A percentile compares a stretch with the other conserved stretches of the same genome.
Evolutionary conservation across 2,113 vertebrate species (phyloP).

Genomic region (Cranoglanis bouderius): DNA sequence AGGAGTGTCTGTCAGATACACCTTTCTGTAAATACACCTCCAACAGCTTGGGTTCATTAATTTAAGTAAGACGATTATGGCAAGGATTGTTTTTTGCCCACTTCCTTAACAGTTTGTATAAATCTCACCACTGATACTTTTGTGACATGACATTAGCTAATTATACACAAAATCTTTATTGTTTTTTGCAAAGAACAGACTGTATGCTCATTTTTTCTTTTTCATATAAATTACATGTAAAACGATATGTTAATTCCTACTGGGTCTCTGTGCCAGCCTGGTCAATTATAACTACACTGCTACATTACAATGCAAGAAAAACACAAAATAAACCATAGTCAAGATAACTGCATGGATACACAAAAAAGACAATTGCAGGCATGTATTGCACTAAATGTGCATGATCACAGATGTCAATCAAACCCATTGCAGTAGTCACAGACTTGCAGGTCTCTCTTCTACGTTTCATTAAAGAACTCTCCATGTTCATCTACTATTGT

Average conservation of each 20-base stretch:
- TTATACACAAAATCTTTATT: constrained; percentile 14
- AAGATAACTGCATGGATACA: constrained; percentile 48
- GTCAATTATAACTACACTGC: neutral
- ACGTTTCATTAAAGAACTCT: constrained; percentile 41
- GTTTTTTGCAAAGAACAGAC: constrained; percentile 3
- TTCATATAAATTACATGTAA: constrained; percentile 18
- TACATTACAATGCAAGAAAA: constrained; percentile 18
- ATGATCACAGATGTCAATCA: constrained; percentile 48
- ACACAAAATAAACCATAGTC: constrained; percentile 19
- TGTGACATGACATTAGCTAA: constrained; percentile 23
- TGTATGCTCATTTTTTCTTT: constrained; percentile 7
- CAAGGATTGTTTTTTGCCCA: constrained; percentile 32
- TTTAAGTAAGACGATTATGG: constrained; percentile 32
- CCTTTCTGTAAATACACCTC: constrained; percentile 49
- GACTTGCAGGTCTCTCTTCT: constrained; percentile 29
- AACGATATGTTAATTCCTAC: constrained; percentile 15
- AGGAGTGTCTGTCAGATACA: constrained; percentile 38
- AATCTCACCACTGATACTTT: neutral
- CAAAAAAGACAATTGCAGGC: constrained; percentile 49
- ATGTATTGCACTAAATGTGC: constrained; percentile 54
- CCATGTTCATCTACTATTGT: constrained; percentile 39
- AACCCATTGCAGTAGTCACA: constrained; percentile 34
- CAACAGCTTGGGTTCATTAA: constrained; percentile 24
- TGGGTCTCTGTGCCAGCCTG: constrained; percentile 21
- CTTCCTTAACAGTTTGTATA: constrained; percentile 8